Evolutionary conservation across 2,113 vertebrate species (phyloP).

Genomic region (Willisornis vidua): DNA sequence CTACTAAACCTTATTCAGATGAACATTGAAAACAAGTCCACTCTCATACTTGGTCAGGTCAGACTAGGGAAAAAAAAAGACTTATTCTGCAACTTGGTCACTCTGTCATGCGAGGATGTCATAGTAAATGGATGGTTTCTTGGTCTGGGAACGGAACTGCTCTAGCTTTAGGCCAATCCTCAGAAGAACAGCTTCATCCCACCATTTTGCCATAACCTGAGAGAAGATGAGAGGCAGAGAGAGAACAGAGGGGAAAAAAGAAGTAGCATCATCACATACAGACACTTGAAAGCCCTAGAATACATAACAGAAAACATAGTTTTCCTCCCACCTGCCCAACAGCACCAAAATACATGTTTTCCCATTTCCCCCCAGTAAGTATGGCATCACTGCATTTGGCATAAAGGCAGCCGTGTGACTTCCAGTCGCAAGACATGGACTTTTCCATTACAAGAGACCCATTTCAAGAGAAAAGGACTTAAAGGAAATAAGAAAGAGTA

Average conservation of each 20-base stretch:
- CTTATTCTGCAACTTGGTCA: not conserved
- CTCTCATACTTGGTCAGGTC: not conserved
- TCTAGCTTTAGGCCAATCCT: constrained; percentile 67
- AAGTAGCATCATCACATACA: not conserved
- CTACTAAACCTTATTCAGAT: not conserved
- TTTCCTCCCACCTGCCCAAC: accelerated
- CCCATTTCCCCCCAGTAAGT: not conserved
- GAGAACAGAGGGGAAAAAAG: not conserved
- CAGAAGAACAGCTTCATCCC: constrained; percentile 71
- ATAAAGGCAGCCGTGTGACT: not conserved
- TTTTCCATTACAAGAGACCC: not conserved
- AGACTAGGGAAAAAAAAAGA: not conserved
- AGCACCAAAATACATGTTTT: not conserved
- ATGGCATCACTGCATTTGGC: not conserved
- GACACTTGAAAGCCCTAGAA: not conserved
- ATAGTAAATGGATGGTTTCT: constrained; percentile 68
- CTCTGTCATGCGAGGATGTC: constrained; percentile 14
- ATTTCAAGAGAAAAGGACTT: not conserved
- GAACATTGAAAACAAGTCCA: not conserved
- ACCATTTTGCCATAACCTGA: constrained; percentile 74
- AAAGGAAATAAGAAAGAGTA: not conserved
- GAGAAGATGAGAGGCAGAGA: not conserved
- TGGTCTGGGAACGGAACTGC: constrained; percentile 48
- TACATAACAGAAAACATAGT: not conserved
- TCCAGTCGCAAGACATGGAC: not conserved